These are phyloP conservation scores for Pseudochirops cupreus DNA, from an alignment of 2,797 vertebrate genomes.

Conservation along the genomic window DNA sequence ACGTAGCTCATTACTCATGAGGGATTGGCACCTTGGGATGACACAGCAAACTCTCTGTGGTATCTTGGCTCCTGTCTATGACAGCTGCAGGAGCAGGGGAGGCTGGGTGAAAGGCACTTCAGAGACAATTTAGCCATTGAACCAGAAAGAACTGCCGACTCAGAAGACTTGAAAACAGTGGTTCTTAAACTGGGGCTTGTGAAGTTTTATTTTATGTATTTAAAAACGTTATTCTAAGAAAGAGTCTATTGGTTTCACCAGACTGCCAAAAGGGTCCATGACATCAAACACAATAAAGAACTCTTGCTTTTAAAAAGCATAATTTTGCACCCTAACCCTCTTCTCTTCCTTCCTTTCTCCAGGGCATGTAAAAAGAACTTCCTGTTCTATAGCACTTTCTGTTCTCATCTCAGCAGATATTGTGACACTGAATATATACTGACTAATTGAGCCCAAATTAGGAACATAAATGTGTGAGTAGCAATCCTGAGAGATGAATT, in stretches of 20 bases:
- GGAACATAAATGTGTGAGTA: not conserved
- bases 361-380: not conserved
- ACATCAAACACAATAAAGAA: not conserved
- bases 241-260: not conserved
- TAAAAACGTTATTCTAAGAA: not conserved
- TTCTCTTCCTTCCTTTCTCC: not conserved
- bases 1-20: not conserved
- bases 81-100: not conserved
- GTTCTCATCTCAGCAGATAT: not conserved
- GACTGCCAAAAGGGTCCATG: not conserved
- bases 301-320: not conserved
- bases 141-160: not conserved
- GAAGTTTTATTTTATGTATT: not conserved
- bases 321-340: not conserved
- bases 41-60: not conserved
- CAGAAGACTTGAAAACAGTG: not conserved
- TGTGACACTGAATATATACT: not conserved
- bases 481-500: not conserved
- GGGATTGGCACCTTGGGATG: not conserved
- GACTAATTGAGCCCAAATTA: not conserved
- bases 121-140: not conserved
- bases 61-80: not conserved
- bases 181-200: not conserved
- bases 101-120: not conserved
- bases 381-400: not conserved